These are phyloP conservation scores for Lepilemur septentrionalis DNA, from an alignment of 2,797 vertebrate genomes.

Conservation along the genomic window DNA sequence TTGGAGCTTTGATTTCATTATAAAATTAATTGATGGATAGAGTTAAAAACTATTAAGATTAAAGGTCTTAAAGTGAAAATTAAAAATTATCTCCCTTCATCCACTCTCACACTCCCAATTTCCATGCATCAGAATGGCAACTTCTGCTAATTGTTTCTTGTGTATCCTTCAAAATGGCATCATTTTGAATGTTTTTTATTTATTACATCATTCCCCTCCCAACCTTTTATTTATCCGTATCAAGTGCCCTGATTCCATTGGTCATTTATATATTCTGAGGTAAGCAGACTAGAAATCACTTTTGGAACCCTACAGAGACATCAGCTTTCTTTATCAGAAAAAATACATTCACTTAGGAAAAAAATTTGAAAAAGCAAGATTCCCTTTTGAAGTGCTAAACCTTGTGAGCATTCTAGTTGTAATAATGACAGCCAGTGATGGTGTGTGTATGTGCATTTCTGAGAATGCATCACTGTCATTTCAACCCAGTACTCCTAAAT, in stretches of 20 bases:
- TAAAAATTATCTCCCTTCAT: neutral
- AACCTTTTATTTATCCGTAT: neutral
- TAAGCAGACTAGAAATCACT: conserved; percentile 27
- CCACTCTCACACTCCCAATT: neutral
- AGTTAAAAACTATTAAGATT: neutral
- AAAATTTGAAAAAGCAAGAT: neutral
- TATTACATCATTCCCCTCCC: neutral
- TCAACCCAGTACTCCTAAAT: neutral
- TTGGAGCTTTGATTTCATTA: neutral
- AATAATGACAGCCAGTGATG: neutral
- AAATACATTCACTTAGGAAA: neutral
- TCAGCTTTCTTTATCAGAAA: neutral
- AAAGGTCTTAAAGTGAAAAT: conserved; percentile 2
- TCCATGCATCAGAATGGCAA: neutral
- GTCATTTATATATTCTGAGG: neutral
- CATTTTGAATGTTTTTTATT: neutral
- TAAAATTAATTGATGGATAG: neutral
- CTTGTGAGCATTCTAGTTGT: neutral
- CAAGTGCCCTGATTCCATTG: neutral
- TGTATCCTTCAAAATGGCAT: neutral
- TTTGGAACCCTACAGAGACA: neutral
- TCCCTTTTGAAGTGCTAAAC: neutral
- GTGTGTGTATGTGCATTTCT: neutral
- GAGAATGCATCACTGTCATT: neutral
- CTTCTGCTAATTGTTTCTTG: neutral